Evolutionary conservation across 2,888 invertebrate genomes (phyloP).

Genomic region (Protophormia terraenovae): DNA sequence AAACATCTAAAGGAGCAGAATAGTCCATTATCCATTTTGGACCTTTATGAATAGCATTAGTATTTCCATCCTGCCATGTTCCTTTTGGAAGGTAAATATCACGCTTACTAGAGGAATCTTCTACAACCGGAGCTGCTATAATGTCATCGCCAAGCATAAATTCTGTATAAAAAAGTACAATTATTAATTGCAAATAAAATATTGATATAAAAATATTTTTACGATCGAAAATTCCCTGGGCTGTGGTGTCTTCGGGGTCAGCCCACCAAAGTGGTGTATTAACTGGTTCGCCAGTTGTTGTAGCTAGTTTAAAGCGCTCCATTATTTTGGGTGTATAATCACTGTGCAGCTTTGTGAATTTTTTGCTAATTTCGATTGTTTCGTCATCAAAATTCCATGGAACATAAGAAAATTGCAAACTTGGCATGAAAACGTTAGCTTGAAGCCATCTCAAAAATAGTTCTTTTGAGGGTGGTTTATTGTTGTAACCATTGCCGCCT

Average conservation of each 20-base stretch:
- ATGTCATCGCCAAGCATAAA: conserved; percentile 90
- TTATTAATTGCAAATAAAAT: neutral
- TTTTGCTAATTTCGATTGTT: conserved; percentile 85
- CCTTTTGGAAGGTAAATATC: conserved; percentile 90
- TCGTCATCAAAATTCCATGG: conserved; percentile 88
- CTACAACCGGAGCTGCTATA: conserved; percentile 89
- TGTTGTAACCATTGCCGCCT: conserved; percentile 85
- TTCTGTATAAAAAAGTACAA: conserved; percentile 82
- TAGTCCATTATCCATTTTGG: conserved; percentile 85
- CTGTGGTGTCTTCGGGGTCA: conserved; percentile 85
- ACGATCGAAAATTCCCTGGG: conserved; percentile 85
- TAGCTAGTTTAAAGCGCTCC: conserved; percentile 84
- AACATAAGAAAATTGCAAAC: conserved; percentile 88
- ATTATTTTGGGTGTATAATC: conserved; percentile 84
- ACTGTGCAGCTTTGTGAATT: conserved; percentile 86
- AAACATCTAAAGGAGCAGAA: conserved; percentile 85
- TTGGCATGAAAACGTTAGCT: conserved; percentile 89
- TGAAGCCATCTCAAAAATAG: conserved; percentile 89
- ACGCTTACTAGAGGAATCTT: conserved; percentile 84
- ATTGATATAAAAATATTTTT: conserved; percentile 69
- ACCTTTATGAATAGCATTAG: conserved; percentile 82
- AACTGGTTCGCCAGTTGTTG: conserved; percentile 86
- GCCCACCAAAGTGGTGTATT: conserved; percentile 94
- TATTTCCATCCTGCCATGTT: conserved; percentile 86
- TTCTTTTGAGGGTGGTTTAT: conserved; percentile 83